Percentiles rank a stretch among this genome's conserved stretches.
These are phyloP conservation scores for Heliconius hortense DNA, from an alignment of 2,888 invertebrate genomes.

Conservation along the genomic window DNA sequence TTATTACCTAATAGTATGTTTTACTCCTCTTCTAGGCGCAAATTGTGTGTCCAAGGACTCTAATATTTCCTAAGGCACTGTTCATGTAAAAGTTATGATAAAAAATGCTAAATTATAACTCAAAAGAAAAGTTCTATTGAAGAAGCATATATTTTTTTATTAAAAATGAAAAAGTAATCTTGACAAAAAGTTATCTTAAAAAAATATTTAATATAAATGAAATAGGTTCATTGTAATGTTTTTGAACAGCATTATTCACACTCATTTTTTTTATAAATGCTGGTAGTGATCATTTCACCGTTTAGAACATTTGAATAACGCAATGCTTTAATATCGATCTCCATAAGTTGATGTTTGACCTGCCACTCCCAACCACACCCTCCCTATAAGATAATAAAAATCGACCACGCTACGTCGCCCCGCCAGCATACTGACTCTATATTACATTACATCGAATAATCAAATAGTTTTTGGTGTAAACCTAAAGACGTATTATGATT, in stretches of 20 bases:
- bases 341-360: constrained; percentile 67
- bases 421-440: constrained; percentile 53
- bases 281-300: constrained; percentile 40
- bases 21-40: neutral
- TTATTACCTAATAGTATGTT: neutral
- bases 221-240: neutral
- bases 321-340: constrained; percentile 74
- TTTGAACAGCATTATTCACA: neutral
- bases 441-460: constrained; percentile 24
- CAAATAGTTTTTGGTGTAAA: neutral
- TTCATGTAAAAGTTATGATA: neutral
- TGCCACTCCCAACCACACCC: constrained; percentile 77
- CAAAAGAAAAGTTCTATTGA: neutral
- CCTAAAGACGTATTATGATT: neutral
- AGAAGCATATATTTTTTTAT: too few species aligned
- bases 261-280: neutral
- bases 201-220: neutral
- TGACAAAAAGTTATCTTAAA: too few species aligned
- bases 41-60: neutral
- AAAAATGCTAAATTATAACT: neutral
- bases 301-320: constrained; percentile 54
- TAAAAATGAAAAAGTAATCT: too few species aligned
- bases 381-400: constrained; percentile 74
- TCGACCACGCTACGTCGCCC: constrained; percentile 66
- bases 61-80: neutral